A percentile compares a stretch with the other conserved stretches of the same genome.
These are phyloP conservation scores for Anorthoa munda DNA, from an alignment of 2,888 invertebrate species.

Conservation along the genomic window DNA sequence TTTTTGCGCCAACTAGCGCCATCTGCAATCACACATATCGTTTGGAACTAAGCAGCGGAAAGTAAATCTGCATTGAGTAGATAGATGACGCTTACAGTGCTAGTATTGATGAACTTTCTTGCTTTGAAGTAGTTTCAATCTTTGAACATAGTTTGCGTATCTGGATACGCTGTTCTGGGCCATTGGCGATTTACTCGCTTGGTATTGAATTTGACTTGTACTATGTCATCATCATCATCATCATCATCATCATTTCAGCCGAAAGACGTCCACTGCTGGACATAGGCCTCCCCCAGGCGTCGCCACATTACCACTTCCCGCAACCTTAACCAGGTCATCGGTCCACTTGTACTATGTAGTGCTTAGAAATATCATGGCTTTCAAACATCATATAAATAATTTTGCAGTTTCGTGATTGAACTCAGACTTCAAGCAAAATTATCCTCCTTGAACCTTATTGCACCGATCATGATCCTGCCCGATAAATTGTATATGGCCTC, in stretches of 20 bases:
- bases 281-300: too few species aligned
- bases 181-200: neutral
- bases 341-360: neutral
- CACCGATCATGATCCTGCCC: neutral
- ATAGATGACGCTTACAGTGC: slow-evolving; percentile 37
- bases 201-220: neutral
- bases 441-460: neutral
- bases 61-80: neutral
- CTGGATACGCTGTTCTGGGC: neutral
- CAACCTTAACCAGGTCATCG: too few species aligned
- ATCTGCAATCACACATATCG: slow-evolving; percentile 23
- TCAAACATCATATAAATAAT: neutral
- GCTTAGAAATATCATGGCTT: neutral
- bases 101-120: neutral
- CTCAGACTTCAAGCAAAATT: neutral
- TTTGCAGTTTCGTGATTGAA: neutral
- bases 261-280: too few species aligned
- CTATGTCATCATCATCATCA: too few species aligned
- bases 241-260: too few species aligned
- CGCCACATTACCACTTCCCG: too few species aligned
- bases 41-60: slow-evolving; percentile 5
- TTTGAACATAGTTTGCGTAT: neutral
- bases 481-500: neutral
- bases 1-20: slow-evolving; percentile 6
- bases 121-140: neutral